Percentiles rank a stretch among this genome's conserved stretches.
phyloP scores from a whole-genome alignment of 2,888 invertebrate species.

The Adelognathus sp. region DNA sequence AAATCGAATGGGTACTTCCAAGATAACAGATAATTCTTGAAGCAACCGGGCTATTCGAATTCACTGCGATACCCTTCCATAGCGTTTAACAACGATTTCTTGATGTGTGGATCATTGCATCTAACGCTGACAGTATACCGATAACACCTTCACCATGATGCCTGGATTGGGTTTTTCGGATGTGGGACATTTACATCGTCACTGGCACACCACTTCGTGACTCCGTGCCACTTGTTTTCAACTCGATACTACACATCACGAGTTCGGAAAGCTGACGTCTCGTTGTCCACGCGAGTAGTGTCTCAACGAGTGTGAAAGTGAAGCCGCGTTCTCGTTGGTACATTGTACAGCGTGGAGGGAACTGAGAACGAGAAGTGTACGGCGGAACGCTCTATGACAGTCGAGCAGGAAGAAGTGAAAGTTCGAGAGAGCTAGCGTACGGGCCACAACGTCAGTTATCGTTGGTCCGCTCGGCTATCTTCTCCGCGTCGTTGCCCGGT shows the following conservation, averaged over 20 bases:
- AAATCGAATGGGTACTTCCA: too few species aligned
- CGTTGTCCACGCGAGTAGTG: neutral
- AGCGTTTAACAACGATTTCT: too few species aligned
- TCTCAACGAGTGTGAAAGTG: slow-evolving; percentile 12
- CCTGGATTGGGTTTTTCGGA: too few species aligned
- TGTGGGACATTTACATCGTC: too few species aligned
- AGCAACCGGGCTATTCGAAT: too few species aligned
- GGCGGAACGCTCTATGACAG: neutral
- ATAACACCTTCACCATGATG: too few species aligned
- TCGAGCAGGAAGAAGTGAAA: slow-evolving; percentile 30
- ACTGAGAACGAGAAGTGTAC: neutral
- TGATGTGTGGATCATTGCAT: too few species aligned
- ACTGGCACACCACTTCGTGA: too few species aligned
- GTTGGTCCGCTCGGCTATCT: neutral
- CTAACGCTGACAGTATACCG: too few species aligned
- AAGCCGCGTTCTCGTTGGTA: neutral
- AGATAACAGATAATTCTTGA: too few species aligned
- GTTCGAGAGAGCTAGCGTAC: slow-evolving; percentile 35
- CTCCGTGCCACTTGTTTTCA: too few species aligned
- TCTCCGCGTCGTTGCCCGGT: slow-evolving; percentile 4
- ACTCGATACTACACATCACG: slow-evolving; percentile 17
- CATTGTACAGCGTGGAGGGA: neutral
- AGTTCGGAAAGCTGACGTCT: neutral
- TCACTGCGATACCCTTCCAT: too few species aligned
- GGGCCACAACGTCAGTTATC: slow-evolving; percentile 7